phyloP scores from a whole-genome alignment of 2,888 invertebrate genomes.

The Hypomecis punctinalis region DNA sequence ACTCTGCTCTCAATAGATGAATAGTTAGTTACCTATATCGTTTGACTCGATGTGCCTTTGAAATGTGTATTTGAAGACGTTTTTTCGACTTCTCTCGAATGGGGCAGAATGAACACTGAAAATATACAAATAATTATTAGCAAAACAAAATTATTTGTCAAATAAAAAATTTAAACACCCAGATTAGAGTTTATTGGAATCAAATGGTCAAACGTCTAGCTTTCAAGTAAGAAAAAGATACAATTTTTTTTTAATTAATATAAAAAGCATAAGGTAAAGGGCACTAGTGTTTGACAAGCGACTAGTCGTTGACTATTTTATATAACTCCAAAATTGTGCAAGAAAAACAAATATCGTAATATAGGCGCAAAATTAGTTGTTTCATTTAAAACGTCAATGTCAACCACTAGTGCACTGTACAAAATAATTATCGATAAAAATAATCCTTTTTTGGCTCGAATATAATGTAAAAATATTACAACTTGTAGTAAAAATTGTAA shows the following conservation, averaged over 20 bases:
- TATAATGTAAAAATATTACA: not conserved
- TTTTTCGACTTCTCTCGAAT: constrained; percentile 59
- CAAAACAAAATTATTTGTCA: no score
- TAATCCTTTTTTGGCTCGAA: not conserved
- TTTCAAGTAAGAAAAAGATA: no score
- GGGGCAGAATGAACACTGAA: constrained; percentile 54
- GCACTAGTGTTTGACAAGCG: constrained; percentile 61
- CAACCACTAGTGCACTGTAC: constrained; percentile 57
- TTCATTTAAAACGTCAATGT: constrained; percentile 36
- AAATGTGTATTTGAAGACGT: constrained; percentile 53
- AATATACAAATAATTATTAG: not conserved
- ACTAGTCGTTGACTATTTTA: constrained; percentile 36
- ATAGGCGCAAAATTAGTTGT: not conserved
- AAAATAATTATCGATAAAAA: not conserved
- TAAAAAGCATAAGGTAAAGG: constrained; percentile 49
- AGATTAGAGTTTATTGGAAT: no score
- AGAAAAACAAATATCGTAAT: not conserved
- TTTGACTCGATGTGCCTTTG: constrained; percentile 49
- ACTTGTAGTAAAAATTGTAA: not conserved
- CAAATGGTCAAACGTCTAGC: no score
- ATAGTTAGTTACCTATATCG: constrained; percentile 24
- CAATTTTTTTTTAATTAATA: not conserved
- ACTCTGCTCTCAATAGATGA: no score
- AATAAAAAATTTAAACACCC: no score
- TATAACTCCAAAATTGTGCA: not conserved